Evolutionary conservation across 2,797 vertebrate genomes (phyloP), one percentile per base, ranked within the genome.

Genomic region (Chloroceryle inda): DNA sequence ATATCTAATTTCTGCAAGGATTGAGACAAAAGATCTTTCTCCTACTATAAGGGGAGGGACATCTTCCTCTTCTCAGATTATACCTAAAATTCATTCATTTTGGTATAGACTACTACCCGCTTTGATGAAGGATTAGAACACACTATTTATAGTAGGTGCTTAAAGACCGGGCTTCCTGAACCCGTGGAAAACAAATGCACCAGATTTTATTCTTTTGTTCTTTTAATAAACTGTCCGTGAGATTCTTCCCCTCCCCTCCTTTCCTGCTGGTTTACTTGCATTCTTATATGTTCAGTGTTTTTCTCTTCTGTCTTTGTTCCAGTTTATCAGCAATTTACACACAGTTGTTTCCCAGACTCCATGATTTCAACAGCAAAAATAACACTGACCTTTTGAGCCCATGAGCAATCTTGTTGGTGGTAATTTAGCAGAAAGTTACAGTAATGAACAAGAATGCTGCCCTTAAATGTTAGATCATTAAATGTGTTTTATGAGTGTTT

Each of bases 281-380:
- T 97, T 96, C 94, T 97, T 93, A 91, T 45, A 94, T 89, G 85
- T 91, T 92, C 94, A 89, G 72, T 94, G 94, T 97, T 96, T 95
- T 94, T 96, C 75, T 95, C 89, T 89, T 91, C 81, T 77, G 77
- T 91, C 95, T 96, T 96, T 97, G 96, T 96, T 97, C 91, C 95
- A 96, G 92, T 97, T 96, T 97, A 97, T 96, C 95, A 96, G 95
- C 91, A 85, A 94, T 95, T 96, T 94, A 96, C 96, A 97, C 96
- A 88, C 94, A 92, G 92, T 97, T 92, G 95, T 97, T 96, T 96
- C 96, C 94, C 96, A 97, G 96, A 89, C 89, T 82, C 81, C 68
- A 67, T 1, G 40, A 95, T 96, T 91, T 96, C 92, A 85, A 83
- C 92, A 94, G 92, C 87, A 96, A 95, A 96, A 97, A 95, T 95